phyloP scores from a whole-genome alignment of 92 coral and sea anemone species.

The Paramuricea clavata region DNA sequence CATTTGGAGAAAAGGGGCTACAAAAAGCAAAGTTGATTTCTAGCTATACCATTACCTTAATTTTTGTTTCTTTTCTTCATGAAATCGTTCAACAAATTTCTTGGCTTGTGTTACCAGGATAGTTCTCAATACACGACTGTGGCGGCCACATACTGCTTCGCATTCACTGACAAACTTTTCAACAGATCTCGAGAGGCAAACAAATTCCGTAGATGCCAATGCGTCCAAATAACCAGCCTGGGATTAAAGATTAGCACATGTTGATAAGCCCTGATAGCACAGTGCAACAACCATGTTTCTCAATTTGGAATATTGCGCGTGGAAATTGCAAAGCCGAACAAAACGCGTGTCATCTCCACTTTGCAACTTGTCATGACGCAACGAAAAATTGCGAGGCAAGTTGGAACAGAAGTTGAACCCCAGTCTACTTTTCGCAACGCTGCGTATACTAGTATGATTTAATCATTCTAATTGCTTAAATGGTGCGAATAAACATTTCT shows the following conservation, averaged over 20 bases:
- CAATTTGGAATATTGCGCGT: no score
- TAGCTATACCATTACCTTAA: conserved; percentile 70
- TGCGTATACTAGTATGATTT: no score
- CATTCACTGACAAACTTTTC: conserved; percentile 96
- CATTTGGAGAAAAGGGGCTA: neutral
- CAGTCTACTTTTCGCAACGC: no score
- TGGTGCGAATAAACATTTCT: no score
- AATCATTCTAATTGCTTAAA: no score
- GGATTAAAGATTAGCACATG: neutral
- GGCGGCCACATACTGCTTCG: conserved; percentile 95
- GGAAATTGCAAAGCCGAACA: no score
- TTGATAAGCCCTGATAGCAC: neutral
- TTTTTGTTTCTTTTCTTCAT: conserved; percentile 95
- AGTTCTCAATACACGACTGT: conserved; percentile 92
- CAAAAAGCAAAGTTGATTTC: neutral
- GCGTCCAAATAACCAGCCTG: conserved; percentile 97
- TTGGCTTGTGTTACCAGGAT: conserved; percentile 93
- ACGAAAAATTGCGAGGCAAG: no score
- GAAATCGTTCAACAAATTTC: conserved; percentile 96
- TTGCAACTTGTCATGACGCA: no score
- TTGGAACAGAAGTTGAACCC: no score
- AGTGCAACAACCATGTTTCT: no score
- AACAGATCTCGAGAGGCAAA: conserved; percentile 87
- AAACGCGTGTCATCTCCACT: no score
- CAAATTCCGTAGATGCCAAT: conserved; percentile 95